phyloP scores from a whole-genome alignment of 2,888 invertebrate genomes.

The Netelia melanura region DNA sequence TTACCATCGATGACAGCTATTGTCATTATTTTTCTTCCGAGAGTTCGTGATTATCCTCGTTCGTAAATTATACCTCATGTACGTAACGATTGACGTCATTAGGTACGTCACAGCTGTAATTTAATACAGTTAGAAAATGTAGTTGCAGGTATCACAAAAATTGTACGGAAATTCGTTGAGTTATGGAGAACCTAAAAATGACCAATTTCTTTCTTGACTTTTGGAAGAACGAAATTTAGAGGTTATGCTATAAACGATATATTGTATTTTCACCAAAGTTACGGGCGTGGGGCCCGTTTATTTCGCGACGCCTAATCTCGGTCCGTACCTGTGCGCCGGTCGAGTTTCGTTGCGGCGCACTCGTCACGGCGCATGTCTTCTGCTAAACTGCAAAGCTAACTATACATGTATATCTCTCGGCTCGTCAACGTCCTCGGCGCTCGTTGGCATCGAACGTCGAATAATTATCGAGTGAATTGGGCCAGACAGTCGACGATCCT shows the following conservation, averaged over 20 bases:
- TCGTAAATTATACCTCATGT: too few species aligned
- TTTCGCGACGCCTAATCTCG: conserved; percentile 4
- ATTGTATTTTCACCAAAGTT: background rate
- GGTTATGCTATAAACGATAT: background rate
- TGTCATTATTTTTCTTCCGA: too few species aligned
- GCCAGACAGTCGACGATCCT: background rate
- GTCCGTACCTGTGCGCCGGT: conserved; percentile 61
- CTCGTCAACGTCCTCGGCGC: conserved; percentile 68
- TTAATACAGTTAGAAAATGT: too few species aligned
- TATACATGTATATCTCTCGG: conserved; percentile 55
- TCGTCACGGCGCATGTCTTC: conserved; percentile 74
- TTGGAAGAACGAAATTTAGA: background rate
- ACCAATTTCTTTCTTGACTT: background rate
- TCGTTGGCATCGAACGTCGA: conserved; percentile 21
- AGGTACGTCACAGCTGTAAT: too few species aligned
- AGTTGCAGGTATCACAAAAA: too few species aligned
- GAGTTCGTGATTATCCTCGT: too few species aligned
- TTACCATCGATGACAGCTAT: too few species aligned
- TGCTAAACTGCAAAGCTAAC: conserved; percentile 70
- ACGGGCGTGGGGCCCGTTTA: conserved; percentile 4
- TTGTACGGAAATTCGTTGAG: too few species aligned
- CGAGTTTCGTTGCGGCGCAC: conserved; percentile 60
- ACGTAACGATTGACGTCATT: too few species aligned
- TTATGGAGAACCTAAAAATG: background rate
- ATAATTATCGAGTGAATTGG: conserved; percentile 61